Percentiles rank a stretch among this genome's conserved stretches.
These are phyloP conservation scores for Enteromius fasciolatus DNA, from an alignment of 2,797 vertebrate species.

Conservation along the genomic window DNA sequence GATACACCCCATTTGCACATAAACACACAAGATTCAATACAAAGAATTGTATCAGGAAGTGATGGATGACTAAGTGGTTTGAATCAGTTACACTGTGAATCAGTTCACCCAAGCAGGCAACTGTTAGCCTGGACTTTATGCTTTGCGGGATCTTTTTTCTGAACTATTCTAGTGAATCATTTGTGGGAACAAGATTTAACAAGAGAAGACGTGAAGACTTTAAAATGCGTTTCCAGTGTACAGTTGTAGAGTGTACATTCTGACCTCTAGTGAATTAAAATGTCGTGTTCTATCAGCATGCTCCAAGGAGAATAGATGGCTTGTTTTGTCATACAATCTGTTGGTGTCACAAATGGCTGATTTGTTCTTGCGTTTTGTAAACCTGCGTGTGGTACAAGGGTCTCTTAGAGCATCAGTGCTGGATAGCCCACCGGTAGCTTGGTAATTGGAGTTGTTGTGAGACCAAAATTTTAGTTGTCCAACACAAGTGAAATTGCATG, in stretches of 20 bases:
- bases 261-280: slow-evolving; percentile 62
- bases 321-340: slow-evolving; percentile 61
- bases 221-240: slow-evolving; percentile 41
- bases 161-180: slow-evolving; percentile 27
- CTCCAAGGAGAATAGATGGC: slow-evolving; percentile 60
- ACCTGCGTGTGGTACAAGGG: slow-evolving; percentile 36
- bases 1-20: neutral
- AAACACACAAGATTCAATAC: neutral
- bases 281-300: slow-evolving; percentile 62
- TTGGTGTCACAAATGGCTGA: slow-evolving; percentile 60
- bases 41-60: neutral
- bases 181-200: slow-evolving; percentile 21
- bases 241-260: slow-evolving; percentile 43
- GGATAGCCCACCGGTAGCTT: neutral
- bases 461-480: neutral
- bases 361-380: slow-evolving; percentile 51
- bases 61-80: neutral
- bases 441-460: neutral
- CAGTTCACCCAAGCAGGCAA: neutral
- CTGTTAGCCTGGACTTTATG: neutral
- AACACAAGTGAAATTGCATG: neutral
- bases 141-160: slow-evolving; percentile 14
- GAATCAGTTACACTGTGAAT: neutral
- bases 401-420: slow-evolving; percentile 24
- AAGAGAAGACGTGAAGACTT: slow-evolving; percentile 27